Percentiles rank a stretch among this genome's conserved stretches.
phyloP scores from a whole-genome alignment of 2,888 invertebrate genomes.

The Ecliptopera silaceata region DNA sequence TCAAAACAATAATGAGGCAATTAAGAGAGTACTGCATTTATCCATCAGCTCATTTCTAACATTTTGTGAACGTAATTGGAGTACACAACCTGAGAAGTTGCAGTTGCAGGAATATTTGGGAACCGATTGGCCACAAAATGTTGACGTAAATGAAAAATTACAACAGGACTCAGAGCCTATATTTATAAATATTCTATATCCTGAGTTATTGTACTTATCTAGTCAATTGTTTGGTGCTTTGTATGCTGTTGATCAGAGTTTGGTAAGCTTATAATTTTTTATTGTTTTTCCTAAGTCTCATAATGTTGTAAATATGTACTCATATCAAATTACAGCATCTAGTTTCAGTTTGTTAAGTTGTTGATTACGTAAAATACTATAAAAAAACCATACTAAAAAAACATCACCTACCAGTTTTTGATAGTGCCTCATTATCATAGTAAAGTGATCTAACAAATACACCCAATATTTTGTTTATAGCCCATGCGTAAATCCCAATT shows the following conservation, averaged over 20 bases:
- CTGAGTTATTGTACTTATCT: conserved; percentile 75
- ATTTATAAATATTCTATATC: conserved; percentile 84
- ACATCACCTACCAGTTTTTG: too few relatives aligned
- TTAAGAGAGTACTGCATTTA: conserved; percentile 74
- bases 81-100: conserved; percentile 84
- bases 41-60: conserved; percentile 86
- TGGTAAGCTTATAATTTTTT: conserved; percentile 54
- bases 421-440: too few relatives aligned
- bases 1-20: conserved; percentile 40
- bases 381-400: not conserved
- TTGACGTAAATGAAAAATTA: conserved; percentile 68
- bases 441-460: too few relatives aligned
- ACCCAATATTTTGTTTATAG: not conserved
- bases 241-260: conserved; percentile 55
- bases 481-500: too few relatives aligned
- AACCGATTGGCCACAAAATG: conserved; percentile 64
- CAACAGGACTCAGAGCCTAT: conserved; percentile 86
- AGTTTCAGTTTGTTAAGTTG: not conserved
- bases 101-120: conserved; percentile 67
- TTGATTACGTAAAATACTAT: not conserved
- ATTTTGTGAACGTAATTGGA: conserved; percentile 93
- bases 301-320: too few relatives aligned
- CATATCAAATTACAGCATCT: too few relatives aligned
- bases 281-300: too few relatives aligned
- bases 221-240: conserved; percentile 65